Percentiles rank a stretch among this genome's conserved stretches.
Conservation (phyloP, 2,888 invertebrate species). For the Micoletzkya japonica region DNA sequence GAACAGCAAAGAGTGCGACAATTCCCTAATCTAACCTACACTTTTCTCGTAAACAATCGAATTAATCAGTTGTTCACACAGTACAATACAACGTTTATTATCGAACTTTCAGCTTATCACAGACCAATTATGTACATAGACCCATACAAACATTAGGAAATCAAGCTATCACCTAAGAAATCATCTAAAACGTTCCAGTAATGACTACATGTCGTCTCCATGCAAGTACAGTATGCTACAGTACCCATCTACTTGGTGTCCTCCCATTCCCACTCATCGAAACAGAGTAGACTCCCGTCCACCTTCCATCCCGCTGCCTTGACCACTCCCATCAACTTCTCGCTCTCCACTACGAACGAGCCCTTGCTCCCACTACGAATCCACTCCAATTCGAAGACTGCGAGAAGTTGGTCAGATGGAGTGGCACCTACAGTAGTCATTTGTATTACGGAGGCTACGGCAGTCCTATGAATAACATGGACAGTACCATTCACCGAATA, state of each 20-base stretch:
- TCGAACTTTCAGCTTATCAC: neutral
- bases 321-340: neutral
- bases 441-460: no score
- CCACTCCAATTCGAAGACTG: constrained; percentile 20
- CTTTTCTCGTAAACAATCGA: neutral
- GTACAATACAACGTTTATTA: no score
- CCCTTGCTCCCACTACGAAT: neutral
- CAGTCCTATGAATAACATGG: no score
- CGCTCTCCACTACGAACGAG: neutral
- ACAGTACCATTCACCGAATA: no score
- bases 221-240: neutral
- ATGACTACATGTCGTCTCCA: neutral
- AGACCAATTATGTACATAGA: no score
- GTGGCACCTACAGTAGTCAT: no score
- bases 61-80: neutral
- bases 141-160: constrained; percentile 7
- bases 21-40: neutral
- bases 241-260: neutral
- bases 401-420: constrained; percentile 14
- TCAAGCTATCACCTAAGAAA: neutral
- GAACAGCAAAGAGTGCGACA: neutral
- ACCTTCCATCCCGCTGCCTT: constrained; percentile 24
- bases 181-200: neutral
- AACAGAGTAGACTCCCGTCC: constrained; percentile 33
- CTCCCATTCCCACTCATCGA: constrained; percentile 35